Evolutionary conservation across 1,140 invertebrate genomes (phyloP).

Genomic region (Microplitis mediator): DNA sequence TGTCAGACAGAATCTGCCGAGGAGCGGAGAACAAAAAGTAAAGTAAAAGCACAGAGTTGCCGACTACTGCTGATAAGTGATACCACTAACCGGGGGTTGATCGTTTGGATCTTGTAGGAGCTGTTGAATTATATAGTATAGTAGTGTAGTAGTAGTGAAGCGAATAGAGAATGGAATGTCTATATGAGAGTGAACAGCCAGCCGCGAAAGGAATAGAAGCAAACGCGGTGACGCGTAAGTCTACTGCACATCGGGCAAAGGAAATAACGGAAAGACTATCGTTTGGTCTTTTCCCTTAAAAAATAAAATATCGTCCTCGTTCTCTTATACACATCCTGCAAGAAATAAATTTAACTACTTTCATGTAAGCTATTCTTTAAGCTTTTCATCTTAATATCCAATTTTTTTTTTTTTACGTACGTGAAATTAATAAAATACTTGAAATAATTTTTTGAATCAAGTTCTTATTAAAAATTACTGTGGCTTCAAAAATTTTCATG

Average conservation of each 20-base stretch:
- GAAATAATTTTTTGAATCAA: too few species aligned
- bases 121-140: neutral
- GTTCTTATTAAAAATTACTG: constrained; percentile 19
- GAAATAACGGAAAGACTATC: constrained; percentile 48
- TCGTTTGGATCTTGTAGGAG: too few species aligned
- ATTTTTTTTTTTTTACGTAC: neutral
- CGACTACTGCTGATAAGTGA: neutral
- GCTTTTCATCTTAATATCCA: neutral
- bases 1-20: neutral
- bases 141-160: constrained; percentile 22
- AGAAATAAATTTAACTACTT: neutral
- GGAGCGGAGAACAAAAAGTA: neutral
- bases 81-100: neutral
- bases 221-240: constrained; percentile 58
- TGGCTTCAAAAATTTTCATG: too few species aligned
- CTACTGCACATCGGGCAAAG: constrained; percentile 61
- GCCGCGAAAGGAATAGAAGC: constrained; percentile 26
- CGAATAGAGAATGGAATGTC: constrained; percentile 55
- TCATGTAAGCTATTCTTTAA: neutral
- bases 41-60: neutral
- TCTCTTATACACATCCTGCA: neutral
- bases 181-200: constrained; percentile 55
- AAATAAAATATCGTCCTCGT: neutral
- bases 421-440: neutral
- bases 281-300: constrained; percentile 51